Evolutionary conservation across 2,888 invertebrate genomes (phyloP).

Genomic region (Baronia brevicornis): DNA sequence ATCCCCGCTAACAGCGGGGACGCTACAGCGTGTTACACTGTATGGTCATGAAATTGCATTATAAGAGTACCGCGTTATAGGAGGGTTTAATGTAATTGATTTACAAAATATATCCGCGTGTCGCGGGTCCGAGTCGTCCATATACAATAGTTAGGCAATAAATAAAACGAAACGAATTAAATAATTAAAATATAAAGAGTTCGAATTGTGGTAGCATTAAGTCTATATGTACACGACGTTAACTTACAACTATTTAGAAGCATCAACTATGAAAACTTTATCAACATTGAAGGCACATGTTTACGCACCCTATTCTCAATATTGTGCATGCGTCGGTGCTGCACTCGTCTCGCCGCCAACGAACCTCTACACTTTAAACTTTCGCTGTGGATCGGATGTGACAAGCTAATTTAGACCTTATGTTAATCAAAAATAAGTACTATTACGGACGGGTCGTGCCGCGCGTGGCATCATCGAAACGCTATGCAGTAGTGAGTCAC

Average conservation of each 20-base stretch:
- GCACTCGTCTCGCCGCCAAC: conserved; percentile 33
- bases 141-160: conserved; percentile 50
- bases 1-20: too few relatives aligned
- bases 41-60: too few relatives aligned
- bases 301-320: conserved; percentile 70
- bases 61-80: too few relatives aligned
- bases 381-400: conserved; percentile 47
- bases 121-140: conserved; percentile 3
- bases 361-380: conserved; percentile 19
- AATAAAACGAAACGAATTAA: conserved; percentile 61
- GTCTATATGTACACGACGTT: conserved; percentile 68
- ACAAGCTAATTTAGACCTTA: conserved; percentile 47
- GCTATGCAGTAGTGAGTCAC: neutral
- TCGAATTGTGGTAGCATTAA: conserved; percentile 57
- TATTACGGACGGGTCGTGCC: conserved; percentile 19
- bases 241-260: conserved; percentile 68
- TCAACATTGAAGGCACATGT: conserved; percentile 75
- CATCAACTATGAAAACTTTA: conserved; percentile 71
- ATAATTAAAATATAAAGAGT: conserved; percentile 67
- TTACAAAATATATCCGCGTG: neutral
- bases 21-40: too few relatives aligned
- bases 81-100: neutral
- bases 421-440: conserved; percentile 34
- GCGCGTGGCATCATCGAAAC: conserved; percentile 8
- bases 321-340: conserved; percentile 50